phyloP scores from a whole-genome alignment of 2,113 vertebrate species.

The Heterochromis multidens region DNA sequence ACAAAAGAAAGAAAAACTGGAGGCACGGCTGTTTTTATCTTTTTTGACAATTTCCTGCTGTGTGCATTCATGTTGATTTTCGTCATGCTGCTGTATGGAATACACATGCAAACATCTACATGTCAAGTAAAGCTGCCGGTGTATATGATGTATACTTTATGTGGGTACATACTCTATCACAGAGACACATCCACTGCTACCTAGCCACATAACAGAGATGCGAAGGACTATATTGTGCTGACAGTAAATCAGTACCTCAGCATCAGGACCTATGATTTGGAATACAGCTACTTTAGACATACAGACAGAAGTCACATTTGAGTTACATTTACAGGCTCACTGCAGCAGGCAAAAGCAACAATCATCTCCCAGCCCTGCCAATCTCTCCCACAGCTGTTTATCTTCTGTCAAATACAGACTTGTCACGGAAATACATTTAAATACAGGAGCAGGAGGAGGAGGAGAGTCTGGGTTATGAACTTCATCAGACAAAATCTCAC shows the following conservation, averaged over 20 bases:
- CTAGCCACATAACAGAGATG: slow-evolving; percentile 16
- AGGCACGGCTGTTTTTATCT: neutral
- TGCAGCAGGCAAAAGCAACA: slow-evolving; percentile 8
- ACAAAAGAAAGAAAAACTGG: neutral
- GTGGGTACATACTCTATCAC: slow-evolving; percentile 15
- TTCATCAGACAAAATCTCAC: slow-evolving; percentile 1
- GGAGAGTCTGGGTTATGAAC: neutral
- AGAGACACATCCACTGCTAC: neutral
- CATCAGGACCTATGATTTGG: slow-evolving; percentile 18
- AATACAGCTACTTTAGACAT: slow-evolving; percentile 14
- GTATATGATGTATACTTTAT: slow-evolving; percentile 18
- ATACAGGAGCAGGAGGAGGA: neutral
- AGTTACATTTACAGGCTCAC: neutral
- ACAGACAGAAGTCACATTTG: neutral
- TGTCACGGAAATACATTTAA: neutral
- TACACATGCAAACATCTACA: neutral
- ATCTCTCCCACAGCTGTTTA: slow-evolving; percentile 20
- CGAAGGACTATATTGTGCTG: neutral
- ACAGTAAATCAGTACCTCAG: slow-evolving; percentile 28
- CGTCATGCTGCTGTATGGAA: neutral
- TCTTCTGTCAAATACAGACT: slow-evolving; percentile 10
- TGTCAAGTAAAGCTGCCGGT: neutral
- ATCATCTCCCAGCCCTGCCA: slow-evolving; percentile 13
- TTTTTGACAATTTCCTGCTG: slow-evolving; percentile 13
- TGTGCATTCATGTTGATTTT: neutral